phyloP scores from a whole-genome alignment of 2,113 vertebrate species.

The Centropus unirufus region DNA sequence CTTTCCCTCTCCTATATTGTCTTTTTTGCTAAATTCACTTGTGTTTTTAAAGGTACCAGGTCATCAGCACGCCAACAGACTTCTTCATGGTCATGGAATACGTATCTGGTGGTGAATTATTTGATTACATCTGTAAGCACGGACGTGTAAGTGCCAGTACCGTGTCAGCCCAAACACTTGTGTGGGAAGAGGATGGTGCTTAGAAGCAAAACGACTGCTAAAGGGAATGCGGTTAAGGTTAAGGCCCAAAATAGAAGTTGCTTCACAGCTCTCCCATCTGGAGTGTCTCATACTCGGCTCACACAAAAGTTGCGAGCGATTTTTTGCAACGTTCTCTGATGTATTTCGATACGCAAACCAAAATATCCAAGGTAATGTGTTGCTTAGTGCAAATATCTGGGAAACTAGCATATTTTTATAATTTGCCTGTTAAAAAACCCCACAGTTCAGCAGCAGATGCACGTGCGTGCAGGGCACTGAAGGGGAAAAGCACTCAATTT shows the following conservation, averaged over 20 bases:
- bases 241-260: constrained; percentile 51
- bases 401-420: background rate
- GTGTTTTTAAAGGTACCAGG: constrained; percentile 89
- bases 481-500: background rate
- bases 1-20: background rate
- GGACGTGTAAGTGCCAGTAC: constrained; percentile 88
- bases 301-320: background rate
- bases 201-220: background rate
- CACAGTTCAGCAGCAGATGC: background rate
- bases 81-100: constrained; percentile 99
- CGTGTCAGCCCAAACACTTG: background rate
- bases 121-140: constrained; percentile 99
- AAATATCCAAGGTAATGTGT: background rate
- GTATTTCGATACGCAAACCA: background rate
- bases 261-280: constrained; percentile 34
- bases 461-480: background rate
- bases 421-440: background rate
- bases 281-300: background rate
- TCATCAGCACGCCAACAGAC: constrained; percentile 97
- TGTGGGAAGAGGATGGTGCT: background rate
- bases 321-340: background rate
- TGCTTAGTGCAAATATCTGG: constrained; percentile 15
- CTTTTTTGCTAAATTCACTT: background rate
- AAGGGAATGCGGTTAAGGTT: constrained; percentile 6
- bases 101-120: constrained; percentile 95